phyloP scores from a whole-genome alignment of 1,140 invertebrate species.

The Arion vulgaris region DNA sequence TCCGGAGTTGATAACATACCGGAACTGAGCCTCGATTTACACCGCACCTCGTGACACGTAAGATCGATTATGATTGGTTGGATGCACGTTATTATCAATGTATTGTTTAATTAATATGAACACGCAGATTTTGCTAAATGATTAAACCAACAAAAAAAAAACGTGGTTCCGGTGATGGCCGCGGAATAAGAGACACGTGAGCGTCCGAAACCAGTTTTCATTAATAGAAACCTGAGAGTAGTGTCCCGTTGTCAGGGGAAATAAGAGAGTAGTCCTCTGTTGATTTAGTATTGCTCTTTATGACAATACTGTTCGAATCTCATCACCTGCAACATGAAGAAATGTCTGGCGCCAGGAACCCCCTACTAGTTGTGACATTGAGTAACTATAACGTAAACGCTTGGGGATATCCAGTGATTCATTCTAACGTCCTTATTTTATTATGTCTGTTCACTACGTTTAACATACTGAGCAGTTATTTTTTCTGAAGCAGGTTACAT shows the following conservation, averaged over 20 bases:
- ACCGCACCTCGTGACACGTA: neutral
- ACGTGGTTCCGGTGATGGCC: neutral
- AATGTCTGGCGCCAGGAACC: neutral
- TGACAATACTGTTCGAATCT: neutral
- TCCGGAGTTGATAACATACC: no score
- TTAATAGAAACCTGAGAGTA: neutral
- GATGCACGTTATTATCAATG: conserved; percentile 6
- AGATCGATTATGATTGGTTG: conserved; percentile 21
- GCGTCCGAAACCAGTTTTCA: neutral
- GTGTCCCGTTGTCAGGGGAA: neutral
- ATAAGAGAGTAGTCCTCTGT: neutral
- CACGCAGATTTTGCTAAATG: neutral
- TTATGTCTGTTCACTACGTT: no score
- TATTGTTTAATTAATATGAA: neutral
- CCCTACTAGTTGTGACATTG: neutral
- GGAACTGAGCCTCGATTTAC: neutral
- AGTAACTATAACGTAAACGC: neutral
- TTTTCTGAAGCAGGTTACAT: no score
- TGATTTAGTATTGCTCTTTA: conserved; percentile 5
- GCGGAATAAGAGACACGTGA: neutral
- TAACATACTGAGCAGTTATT: no score
- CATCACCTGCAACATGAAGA: neutral
- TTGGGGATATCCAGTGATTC: no score
- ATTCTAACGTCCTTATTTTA: no score
- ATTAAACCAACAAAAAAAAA: no score